A percentile compares a stretch with the other conserved stretches of the same genome.
Conservation (phyloP, 2,113 vertebrate species). For the Oplegnathus fasciatus region DNA sequence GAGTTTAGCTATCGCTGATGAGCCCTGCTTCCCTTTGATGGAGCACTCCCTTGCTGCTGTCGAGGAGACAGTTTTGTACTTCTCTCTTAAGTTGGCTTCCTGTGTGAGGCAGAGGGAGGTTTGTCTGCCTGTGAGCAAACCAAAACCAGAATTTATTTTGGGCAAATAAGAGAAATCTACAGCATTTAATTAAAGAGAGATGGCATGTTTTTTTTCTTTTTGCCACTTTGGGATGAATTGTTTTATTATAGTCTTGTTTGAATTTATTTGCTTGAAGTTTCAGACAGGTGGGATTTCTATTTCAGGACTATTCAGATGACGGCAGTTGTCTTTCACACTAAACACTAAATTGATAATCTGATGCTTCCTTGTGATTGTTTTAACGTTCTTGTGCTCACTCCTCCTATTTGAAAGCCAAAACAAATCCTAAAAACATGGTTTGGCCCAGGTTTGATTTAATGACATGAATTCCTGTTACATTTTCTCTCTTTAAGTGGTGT, state of each 20-base stretch:
- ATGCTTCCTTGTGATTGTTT: background rate
- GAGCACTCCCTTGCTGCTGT: slow-evolving; percentile 32
- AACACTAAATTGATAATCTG: slow-evolving; percentile 14
- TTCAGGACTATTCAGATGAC: slow-evolving; percentile 4
- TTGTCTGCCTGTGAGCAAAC: slow-evolving; percentile 32
- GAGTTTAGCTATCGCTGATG: slow-evolving; percentile 42
- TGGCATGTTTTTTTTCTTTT: slow-evolving; percentile 1
- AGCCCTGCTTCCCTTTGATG: slow-evolving; percentile 49
- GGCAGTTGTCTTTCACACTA: slow-evolving; percentile 4
- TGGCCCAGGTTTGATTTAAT: slow-evolving; percentile 1
- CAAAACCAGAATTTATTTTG: slow-evolving; percentile 26
- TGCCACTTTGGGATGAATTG: slow-evolving; percentile 1
- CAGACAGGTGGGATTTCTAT: slow-evolving; percentile 10
- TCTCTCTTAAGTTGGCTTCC: slow-evolving; percentile 28
- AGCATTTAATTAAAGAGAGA: background rate
- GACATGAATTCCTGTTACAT: background rate
- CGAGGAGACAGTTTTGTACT: slow-evolving; percentile 43
- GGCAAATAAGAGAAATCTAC: slow-evolving; percentile 20
- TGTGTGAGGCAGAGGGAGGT: slow-evolving; percentile 13
- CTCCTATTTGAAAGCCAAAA: background rate
- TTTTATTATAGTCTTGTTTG: slow-evolving; percentile 19
- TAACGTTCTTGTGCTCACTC: background rate
- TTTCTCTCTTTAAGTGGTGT: background rate
- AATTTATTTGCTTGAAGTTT: slow-evolving; percentile 15
- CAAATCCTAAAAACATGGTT: slow-evolving; percentile 10